Percentiles rank a stretch among this genome's conserved stretches.
Conservation (phyloP, 2,888 invertebrate genomes). For the Pomacea canaliculata region DNA sequence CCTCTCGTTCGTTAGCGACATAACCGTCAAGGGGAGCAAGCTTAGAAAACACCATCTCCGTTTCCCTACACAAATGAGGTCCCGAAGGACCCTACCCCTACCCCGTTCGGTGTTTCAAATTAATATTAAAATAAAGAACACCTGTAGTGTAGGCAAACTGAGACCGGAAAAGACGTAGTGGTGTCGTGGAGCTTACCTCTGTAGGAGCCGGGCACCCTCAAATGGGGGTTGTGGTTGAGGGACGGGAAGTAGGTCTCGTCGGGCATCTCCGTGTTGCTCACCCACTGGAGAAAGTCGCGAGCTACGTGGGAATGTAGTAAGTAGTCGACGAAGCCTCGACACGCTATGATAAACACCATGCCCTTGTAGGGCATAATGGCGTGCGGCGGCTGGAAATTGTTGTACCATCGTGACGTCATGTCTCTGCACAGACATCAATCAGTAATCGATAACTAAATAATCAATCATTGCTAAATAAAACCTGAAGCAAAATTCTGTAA, state of each 20-base stretch:
- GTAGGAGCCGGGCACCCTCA: constrained; percentile 42
- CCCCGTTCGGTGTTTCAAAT: too few relatives aligned
- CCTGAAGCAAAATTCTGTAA: too few relatives aligned
- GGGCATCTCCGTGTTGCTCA: constrained; percentile 48
- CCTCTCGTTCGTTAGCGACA: too few relatives aligned
- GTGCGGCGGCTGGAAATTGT: constrained; percentile 35
- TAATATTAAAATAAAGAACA: too few relatives aligned
- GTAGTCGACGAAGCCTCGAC: constrained; percentile 53
- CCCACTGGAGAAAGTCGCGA: constrained; percentile 53
- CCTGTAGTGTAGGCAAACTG: too few relatives aligned
- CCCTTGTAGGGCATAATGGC: constrained; percentile 47
- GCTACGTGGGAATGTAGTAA: constrained; percentile 43
- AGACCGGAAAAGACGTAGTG: too few relatives aligned
- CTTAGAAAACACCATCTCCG: too few relatives aligned
- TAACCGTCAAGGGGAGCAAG: too few relatives aligned
- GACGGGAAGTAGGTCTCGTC: constrained; percentile 60
- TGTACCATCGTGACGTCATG: constrained; percentile 27
- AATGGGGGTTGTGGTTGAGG: constrained; percentile 56
- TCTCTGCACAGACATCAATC: not conserved
- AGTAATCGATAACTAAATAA: not conserved
- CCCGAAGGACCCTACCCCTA: too few relatives aligned
- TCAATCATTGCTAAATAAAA: too few relatives aligned
- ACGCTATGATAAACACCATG: constrained; percentile 50
- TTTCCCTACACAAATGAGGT: too few relatives aligned
- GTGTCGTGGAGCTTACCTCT: constrained; percentile 18